A percentile compares a stretch with the other conserved stretches of the same genome.
phyloP scores from a whole-genome alignment of 2,797 vertebrate species.

The Syngnathus acus region DNA sequence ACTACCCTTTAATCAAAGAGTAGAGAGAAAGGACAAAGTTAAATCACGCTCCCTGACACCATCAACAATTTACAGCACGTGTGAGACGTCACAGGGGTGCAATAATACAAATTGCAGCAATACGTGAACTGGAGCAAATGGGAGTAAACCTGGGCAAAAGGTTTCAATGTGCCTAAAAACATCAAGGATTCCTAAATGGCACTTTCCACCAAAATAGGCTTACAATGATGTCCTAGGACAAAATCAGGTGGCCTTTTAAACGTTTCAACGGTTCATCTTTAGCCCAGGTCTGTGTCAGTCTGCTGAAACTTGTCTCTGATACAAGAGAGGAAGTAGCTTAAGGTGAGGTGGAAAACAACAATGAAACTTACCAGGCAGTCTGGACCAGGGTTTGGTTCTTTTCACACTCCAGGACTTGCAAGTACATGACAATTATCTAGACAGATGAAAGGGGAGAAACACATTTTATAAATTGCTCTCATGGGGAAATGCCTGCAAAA shows the following conservation, averaged over 20 bases:
- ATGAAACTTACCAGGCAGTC: conserved; percentile 93
- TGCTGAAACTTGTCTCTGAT: conserved; percentile 55
- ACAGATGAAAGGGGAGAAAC: neutral
- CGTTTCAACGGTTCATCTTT: conserved; percentile 41
- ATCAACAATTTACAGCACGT: conserved; percentile 57
- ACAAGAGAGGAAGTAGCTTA: conserved; percentile 54
- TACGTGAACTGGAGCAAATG: conserved; percentile 45
- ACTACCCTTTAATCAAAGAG: conserved; percentile 99
- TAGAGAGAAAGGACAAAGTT: conserved; percentile 99
- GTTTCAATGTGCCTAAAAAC: conserved; percentile 26
- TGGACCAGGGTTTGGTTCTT: conserved; percentile 97
- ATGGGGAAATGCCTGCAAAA: neutral
- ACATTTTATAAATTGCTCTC: neutral
- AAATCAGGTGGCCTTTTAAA: conserved; percentile 39
- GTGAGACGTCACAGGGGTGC: conserved; percentile 46
- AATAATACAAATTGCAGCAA: conserved; percentile 52
- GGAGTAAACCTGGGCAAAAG: conserved; percentile 59
- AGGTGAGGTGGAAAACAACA: conserved; percentile 16
- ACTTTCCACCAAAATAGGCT: conserved; percentile 22
- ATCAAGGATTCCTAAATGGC: conserved; percentile 20
- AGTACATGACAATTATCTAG: conserved; percentile 97
- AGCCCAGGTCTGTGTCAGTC: conserved; percentile 56
- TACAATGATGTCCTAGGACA: conserved; percentile 1
- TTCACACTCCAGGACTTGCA: conserved; percentile 98
- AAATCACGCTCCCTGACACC: conserved; percentile 89